Percentiles rank a stretch among this genome's conserved stretches.
phyloP scores from a whole-genome alignment of 2,888 invertebrate genomes.

The Allygus modestus region DNA sequence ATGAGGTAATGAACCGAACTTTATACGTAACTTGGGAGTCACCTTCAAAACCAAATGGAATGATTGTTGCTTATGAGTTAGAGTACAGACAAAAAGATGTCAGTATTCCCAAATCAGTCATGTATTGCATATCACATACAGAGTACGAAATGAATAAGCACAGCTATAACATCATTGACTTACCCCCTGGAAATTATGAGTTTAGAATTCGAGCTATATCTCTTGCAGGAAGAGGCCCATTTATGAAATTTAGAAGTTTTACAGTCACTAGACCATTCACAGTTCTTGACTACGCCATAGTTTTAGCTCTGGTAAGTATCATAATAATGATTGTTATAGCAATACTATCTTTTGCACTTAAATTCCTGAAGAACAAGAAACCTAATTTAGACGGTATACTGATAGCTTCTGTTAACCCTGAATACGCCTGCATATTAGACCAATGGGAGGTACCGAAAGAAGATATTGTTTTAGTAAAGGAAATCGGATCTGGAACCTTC shows the following conservation, averaged over 20 bases:
- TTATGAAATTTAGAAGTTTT: conserved; percentile 69
- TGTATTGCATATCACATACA: conserved; percentile 76
- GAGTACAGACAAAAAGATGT: conserved; percentile 78
- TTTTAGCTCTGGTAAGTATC: not conserved
- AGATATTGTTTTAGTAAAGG: conserved; percentile 84
- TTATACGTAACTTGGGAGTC: conserved; percentile 78
- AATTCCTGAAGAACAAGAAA: conserved; percentile 25
- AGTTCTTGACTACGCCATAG: conserved; percentile 9
- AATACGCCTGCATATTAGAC: conserved; percentile 82
- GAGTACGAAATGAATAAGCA: conserved; percentile 71
- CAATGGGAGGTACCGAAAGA: conserved; percentile 96
- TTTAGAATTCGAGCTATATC: conserved; percentile 87
- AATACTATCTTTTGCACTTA: not conserved
- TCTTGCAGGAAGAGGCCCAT: conserved; percentile 83
- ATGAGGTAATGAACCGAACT: conserved; percentile 72
- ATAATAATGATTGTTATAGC: not conserved
- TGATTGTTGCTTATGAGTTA: conserved; percentile 81
- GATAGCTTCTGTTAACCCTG: conserved; percentile 93
- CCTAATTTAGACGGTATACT: conserved; percentile 12
- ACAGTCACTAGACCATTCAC: not conserved
- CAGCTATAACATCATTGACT: conserved; percentile 73
- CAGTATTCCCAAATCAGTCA: conserved; percentile 73
- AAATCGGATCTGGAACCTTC: conserved; percentile 92
- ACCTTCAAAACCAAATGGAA: conserved; percentile 81
- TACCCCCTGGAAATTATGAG: conserved; percentile 89